phyloP scores from a whole-genome alignment of 2,888 invertebrate species.

The Alloplasta piceator region DNA sequence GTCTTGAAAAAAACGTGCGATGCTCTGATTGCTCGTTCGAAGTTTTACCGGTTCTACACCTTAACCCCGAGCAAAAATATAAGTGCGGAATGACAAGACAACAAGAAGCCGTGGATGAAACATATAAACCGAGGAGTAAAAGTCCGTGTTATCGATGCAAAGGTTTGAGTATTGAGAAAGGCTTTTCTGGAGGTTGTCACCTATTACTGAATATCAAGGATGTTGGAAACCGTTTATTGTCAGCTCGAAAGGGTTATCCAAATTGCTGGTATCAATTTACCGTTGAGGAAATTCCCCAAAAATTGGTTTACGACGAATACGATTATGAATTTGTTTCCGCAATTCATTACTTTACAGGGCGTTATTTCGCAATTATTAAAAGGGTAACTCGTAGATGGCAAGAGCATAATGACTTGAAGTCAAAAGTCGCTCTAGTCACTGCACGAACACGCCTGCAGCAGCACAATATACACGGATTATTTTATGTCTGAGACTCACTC shows the following conservation, averaged over 20 bases:
- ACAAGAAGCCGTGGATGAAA: conserved; percentile 22
- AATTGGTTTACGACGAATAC: no score
- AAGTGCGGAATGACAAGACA: conserved; percentile 28
- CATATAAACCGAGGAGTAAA: no score
- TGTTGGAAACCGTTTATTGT: no score
- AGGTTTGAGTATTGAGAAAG: no score
- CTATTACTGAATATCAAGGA: no score
- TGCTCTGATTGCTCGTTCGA: conserved; percentile 15
- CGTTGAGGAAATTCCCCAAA: no score
- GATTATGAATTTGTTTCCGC: conserved; percentile 38
- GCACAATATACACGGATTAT: conserved; percentile 26
- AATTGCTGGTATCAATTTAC: no score
- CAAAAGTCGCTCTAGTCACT: conserved; percentile 25
- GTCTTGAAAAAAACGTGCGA: conserved; percentile 9
- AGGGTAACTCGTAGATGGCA: conserved; percentile 50
- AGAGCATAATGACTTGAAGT: conserved; percentile 48
- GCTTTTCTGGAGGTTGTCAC: no score
- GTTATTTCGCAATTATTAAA: conserved; percentile 36
- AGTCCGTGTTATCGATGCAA: no score
- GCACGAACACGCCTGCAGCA: conserved; percentile 29
- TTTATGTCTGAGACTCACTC: conserved; percentile 48
- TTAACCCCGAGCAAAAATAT: conserved; percentile 20
- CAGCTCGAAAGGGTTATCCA: no score
- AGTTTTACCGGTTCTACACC: conserved; percentile 15
- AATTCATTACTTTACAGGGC: conserved; percentile 22